These are phyloP conservation scores for Lichenostomus cassidix DNA, from an alignment of 2,113 vertebrate genomes.

Conservation along the genomic window DNA sequence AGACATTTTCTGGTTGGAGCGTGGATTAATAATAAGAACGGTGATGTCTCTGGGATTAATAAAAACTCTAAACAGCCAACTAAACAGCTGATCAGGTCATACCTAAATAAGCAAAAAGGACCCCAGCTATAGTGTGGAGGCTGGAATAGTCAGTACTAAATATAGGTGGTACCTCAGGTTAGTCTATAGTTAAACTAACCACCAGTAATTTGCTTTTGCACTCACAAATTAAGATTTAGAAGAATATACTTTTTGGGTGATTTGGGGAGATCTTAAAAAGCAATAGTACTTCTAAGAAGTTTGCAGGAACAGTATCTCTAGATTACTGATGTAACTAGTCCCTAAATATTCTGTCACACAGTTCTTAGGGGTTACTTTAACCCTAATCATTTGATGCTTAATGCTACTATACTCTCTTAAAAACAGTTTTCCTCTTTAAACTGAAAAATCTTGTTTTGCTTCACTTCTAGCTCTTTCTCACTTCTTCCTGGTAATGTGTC, in stretches of 20 bases:
- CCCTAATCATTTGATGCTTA: neutral
- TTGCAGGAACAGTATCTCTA: neutral
- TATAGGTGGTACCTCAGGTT: neutral
- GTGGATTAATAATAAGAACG: neutral
- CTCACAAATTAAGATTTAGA: accelerated
- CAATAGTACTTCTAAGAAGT: neutral
- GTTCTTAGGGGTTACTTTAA: neutral
- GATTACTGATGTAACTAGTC: neutral
- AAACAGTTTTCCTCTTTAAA: conserved; percentile 8
- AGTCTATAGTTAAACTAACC: neutral
- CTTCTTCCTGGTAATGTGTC: conserved; percentile 75
- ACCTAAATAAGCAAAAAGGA: neutral
- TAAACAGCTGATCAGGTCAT: neutral
- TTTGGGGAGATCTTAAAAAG: neutral
- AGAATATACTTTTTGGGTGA: neutral
- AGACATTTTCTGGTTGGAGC: neutral
- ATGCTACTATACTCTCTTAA: neutral
- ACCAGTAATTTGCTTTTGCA: neutral
- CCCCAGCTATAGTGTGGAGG: neutral
- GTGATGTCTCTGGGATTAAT: neutral
- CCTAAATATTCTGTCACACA: neutral
- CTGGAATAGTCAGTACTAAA: neutral
- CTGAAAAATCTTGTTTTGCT: conserved; percentile 60
- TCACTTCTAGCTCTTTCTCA: conserved; percentile 68
- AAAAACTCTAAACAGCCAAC: neutral